Evolutionary conservation across 2,888 invertebrate species (phyloP), one percentile per base, ranked within the genome.

Genomic region (Thymelicus sylvestris): DNA sequence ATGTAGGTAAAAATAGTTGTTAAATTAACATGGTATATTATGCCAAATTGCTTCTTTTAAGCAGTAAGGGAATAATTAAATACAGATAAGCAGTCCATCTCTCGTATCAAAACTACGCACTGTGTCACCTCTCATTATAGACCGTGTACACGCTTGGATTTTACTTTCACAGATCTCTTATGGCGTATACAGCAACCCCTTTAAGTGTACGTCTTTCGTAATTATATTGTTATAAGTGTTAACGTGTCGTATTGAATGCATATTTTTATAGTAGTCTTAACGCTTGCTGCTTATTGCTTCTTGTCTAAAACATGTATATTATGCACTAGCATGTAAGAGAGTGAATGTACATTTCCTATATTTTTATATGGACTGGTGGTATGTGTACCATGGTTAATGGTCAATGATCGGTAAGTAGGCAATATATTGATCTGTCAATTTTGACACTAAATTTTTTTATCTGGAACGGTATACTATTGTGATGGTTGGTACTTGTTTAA

Each of bases 261-360:
- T 66, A 70, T 66, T 70, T 60, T 52, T 70, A 66, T 66, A 66
- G 55, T 61, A 65, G 59, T 41, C 2, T 64, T 65, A 70, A 61
- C 41, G 78, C 76, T 76, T 74, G 68, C 73, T 61, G 64, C 68
- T 55, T 55, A 72, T 72, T 66, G 74, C 74, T 74, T 75, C 67
- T 67, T 73, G 50, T 63, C 67, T 73, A 71, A 66, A 67, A 63
- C 63, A 52, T 68, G 72, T 73, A 72, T 74, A 65, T 66, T 72
- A 70, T 62, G 61, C 74, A 65, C 74, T 76, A 75, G 69, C 59
- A 24, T 69, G 47, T 74, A 75, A 75, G 71, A 72, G 72, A 72
- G 66, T 76, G 74, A 75, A 77, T 74, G 75, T 81, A 81, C 69
- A 80, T 76, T 78, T 74, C 71, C 72, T 77, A 78, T 81, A 81